phyloP scores from a whole-genome alignment of 2,888 invertebrate species.

The Caenorhabditis doughertyi region DNA sequence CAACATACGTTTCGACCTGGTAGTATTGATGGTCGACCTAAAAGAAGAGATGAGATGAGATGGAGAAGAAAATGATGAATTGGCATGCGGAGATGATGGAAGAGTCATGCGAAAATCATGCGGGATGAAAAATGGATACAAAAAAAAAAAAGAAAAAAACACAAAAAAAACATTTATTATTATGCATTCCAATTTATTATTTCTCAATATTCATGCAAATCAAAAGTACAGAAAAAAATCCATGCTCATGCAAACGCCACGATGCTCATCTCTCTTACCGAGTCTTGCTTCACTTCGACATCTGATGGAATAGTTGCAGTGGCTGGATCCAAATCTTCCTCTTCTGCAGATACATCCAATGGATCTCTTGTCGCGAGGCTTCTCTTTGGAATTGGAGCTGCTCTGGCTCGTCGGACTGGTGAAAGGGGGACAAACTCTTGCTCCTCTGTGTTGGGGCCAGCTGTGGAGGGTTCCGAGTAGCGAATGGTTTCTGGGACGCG shows the following conservation, averaged over 20 bases:
- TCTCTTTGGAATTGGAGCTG: constrained; percentile 36
- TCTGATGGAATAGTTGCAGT: constrained; percentile 57
- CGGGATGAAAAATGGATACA: background rate
- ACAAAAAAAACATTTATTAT: constrained; percentile 4
- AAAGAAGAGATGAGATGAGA: constrained; percentile 1
- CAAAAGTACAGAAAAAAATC: background rate
- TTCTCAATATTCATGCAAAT: too few relatives aligned
- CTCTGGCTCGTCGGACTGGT: constrained; percentile 40
- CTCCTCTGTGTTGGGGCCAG: constrained; percentile 40
- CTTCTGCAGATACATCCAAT: background rate
- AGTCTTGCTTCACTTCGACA: constrained; percentile 57
- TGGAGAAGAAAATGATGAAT: constrained; percentile 3
- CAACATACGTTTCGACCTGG: constrained; percentile 65
- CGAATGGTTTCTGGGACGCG: constrained; percentile 42
- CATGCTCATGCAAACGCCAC: constrained; percentile 16
- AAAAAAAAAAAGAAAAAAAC: background rate
- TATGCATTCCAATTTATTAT: background rate
- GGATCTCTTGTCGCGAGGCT: background rate
- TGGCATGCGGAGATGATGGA: background rate
- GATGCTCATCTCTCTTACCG: constrained; percentile 46
- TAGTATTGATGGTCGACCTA: constrained; percentile 80
- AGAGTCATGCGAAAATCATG: constrained; percentile 9
- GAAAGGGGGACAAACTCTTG: constrained; percentile 49
- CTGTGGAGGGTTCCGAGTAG: constrained; percentile 45
- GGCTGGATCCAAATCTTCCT: constrained; percentile 59